Evolutionary conservation across 2,888 invertebrate species (phyloP).

Genomic region (Drosophila neoperkinsi): DNA sequence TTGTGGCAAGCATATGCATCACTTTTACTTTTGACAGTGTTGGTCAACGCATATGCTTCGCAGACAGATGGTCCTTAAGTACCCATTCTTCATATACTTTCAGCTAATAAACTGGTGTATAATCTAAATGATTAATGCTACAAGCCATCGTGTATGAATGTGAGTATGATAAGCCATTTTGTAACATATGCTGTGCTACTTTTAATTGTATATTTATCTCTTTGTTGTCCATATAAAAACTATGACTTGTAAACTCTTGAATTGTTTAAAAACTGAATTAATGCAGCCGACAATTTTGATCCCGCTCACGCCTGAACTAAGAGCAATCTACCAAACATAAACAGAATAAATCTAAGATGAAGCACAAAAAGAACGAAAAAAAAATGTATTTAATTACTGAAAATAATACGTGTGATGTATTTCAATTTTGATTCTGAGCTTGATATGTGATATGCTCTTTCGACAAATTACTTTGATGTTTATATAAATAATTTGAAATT

Average conservation of each 20-base stretch:
- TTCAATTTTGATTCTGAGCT: not conserved
- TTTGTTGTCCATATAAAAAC: not conserved
- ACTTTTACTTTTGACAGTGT: slow-evolving; percentile 28
- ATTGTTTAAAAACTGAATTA: not conserved
- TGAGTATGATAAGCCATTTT: not conserved
- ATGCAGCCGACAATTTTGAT: not conserved
- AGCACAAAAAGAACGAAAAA: not conserved
- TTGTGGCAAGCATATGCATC: slow-evolving; percentile 31
- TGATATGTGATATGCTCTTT: not conserved
- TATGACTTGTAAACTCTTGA: not conserved
- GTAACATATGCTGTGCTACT: not conserved
- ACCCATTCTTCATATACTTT: not conserved
- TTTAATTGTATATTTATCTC: not conserved
- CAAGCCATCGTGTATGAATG: not conserved
- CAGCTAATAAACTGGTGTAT: slow-evolving; percentile 3
- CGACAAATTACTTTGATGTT: not conserved
- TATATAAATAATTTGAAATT: not conserved
- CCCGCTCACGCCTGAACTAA: not conserved
- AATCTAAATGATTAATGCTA: not conserved
- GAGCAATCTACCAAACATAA: not conserved
- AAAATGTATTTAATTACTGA: not conserved
- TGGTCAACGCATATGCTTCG: slow-evolving; percentile 21
- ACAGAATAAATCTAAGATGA: not conserved
- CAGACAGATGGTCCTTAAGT: slow-evolving; percentile 3
- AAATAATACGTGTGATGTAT: not conserved